These are phyloP conservation scores for Tretioscincus oriximinensis DNA, from an alignment of 2,113 vertebrate species.

Conservation along the genomic window DNA sequence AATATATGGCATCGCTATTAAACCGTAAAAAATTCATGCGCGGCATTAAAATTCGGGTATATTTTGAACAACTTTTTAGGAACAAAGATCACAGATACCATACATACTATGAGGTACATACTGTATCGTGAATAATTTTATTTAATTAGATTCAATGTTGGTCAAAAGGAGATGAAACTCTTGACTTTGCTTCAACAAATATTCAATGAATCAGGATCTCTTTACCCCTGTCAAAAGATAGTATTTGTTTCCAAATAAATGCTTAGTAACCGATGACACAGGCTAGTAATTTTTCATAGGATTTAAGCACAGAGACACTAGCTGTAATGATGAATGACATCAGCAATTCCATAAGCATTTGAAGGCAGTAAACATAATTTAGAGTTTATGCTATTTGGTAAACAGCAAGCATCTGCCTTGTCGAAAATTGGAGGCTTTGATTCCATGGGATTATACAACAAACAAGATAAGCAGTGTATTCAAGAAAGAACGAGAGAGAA, in stretches of 20 bases:
- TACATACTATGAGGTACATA: constrained; percentile 16
- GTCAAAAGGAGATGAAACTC: constrained; percentile 31
- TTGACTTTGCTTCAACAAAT: constrained; percentile 34
- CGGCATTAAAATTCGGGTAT: not conserved
- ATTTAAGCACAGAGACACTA: constrained; percentile 24
- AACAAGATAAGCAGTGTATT: not conserved
- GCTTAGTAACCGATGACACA: constrained; percentile 2
- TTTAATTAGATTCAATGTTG: not conserved
- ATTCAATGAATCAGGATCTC: not conserved
- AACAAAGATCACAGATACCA: not conserved
- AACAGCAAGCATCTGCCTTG: not conserved
- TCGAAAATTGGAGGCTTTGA: constrained; percentile 10
- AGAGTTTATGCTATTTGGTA: constrained; percentile 7
- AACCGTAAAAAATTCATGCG: constrained; percentile 6
- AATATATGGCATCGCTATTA: not conserved
- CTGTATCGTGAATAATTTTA: constrained; percentile 3
- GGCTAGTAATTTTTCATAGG: constrained; percentile 9
- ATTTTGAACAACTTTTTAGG: constrained; percentile 5
- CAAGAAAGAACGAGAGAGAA: not conserved
- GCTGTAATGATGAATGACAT: constrained; percentile 18
- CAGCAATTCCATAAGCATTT: constrained; percentile 40
- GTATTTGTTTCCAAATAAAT: constrained; percentile 24
- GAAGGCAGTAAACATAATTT: constrained; percentile 7
- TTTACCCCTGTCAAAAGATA: not conserved
- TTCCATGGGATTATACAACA: not conserved